Evolutionary conservation across 2,888 invertebrate genomes (phyloP).

Genomic region (Hoplodrina blanda): DNA sequence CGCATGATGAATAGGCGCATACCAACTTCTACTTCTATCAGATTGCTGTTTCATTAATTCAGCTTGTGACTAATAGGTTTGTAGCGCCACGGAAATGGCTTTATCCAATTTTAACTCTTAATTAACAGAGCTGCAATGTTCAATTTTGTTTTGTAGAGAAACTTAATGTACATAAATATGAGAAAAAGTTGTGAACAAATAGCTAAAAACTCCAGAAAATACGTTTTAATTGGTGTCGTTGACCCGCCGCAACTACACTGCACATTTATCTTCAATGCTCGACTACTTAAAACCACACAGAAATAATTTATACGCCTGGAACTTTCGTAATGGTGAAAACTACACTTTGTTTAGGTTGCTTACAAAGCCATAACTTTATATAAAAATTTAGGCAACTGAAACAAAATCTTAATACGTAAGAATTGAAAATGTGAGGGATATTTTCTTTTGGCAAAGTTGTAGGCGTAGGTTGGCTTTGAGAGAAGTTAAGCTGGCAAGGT

Average conservation of each 20-base stretch:
- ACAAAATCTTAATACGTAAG: constrained; percentile 56
- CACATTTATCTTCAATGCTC: constrained; percentile 46
- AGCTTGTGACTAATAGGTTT: constrained; percentile 70
- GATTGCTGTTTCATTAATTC: constrained; percentile 75
- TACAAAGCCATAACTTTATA: constrained; percentile 11
- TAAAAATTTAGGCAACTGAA: constrained; percentile 36
- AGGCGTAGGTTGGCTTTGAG: constrained; percentile 70
- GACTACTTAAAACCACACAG: constrained; percentile 36
- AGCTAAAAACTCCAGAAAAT: constrained; percentile 29
- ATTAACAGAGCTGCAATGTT: constrained; percentile 14
- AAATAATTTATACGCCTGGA: constrained; percentile 42
- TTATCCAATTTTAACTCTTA: constrained; percentile 63
- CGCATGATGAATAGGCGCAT: constrained; percentile 80
- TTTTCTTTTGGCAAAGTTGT: constrained; percentile 73
- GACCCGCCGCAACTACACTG: constrained; percentile 25
- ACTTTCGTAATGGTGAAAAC: constrained; percentile 44
- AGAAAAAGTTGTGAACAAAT: constrained; percentile 18
- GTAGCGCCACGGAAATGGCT: constrained; percentile 65
- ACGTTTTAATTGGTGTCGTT: constrained; percentile 49
- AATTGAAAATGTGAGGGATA: constrained; percentile 64
- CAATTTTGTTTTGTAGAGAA: constrained; percentile 22
- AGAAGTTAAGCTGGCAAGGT: constrained; percentile 77
- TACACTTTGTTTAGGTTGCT: constrained; percentile 23
- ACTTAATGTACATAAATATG: constrained; percentile 12
- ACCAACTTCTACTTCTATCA: constrained; percentile 75